Evolutionary conservation across 2,888 invertebrate genomes (phyloP).

Genomic region (Philereme transversata): DNA sequence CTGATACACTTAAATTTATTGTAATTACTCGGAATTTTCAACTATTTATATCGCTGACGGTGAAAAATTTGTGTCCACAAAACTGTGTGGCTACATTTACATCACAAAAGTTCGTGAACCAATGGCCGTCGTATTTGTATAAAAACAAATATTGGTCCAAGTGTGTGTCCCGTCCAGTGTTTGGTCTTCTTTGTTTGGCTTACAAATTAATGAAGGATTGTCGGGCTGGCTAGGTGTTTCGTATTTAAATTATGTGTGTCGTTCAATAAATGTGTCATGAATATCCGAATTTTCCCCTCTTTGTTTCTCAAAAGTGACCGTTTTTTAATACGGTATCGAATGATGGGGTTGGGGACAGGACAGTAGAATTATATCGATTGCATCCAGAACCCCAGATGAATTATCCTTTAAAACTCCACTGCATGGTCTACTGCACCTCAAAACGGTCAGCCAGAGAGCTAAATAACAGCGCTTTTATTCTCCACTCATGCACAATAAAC

Average conservation of each 20-base stretch:
- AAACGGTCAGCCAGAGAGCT: conserved; percentile 68
- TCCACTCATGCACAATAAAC: conserved; percentile 72
- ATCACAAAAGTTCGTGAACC: conserved; percentile 72
- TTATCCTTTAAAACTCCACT: conserved; percentile 74
- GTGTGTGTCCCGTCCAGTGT: conserved; percentile 76
- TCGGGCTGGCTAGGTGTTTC: conserved; percentile 57
- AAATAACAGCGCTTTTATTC: conserved; percentile 65
- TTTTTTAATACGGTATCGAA: conserved; percentile 21
- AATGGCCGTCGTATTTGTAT: conserved; percentile 78
- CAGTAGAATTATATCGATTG: conserved; percentile 57
- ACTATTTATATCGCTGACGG: conserved; percentile 53
- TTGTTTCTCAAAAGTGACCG: conserved; percentile 11
- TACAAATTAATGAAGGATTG: conserved; percentile 80
- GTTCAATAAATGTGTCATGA: conserved; percentile 46
- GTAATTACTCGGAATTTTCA: conserved; percentile 44
- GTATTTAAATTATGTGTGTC: conserved; percentile 55
- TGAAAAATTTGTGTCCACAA: conserved; percentile 67
- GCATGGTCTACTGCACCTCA: conserved; percentile 69
- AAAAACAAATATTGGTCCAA: conserved; percentile 80
- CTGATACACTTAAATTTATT: conserved; percentile 27
- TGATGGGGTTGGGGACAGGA: conserved; percentile 33
- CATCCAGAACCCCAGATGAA: conserved; percentile 58
- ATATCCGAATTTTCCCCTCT: conserved; percentile 16
- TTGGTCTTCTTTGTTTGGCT: conserved; percentile 68
- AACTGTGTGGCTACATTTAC: conserved; percentile 66